A percentile compares a stretch with the other conserved stretches of the same genome.
Conservation (phyloP, 2,113 vertebrate species). For the Arvicanthis niloticus region DNA sequence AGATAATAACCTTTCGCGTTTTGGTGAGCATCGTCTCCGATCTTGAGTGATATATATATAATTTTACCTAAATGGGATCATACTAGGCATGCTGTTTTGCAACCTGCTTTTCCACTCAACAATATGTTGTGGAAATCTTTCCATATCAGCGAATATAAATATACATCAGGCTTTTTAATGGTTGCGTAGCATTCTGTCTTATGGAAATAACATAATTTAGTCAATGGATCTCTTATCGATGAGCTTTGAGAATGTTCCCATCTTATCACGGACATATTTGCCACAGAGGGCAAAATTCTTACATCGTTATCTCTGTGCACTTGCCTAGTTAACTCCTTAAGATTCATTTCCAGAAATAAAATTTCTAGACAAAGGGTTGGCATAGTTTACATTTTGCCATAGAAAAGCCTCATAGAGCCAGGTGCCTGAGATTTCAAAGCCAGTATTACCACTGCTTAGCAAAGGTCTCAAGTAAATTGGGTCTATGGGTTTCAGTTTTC, state of each 20-base stretch:
- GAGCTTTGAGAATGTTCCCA: constrained; percentile 33
- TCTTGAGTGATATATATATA: constrained; percentile 81
- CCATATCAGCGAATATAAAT: constrained; percentile 81
- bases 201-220: constrained; percentile 57
- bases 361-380: constrained; percentile 58
- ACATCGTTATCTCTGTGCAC: not conserved
- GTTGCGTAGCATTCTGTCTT: constrained; percentile 75
- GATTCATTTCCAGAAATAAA: constrained; percentile 45
- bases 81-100: constrained; percentile 80
- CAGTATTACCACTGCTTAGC: not conserved
- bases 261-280: constrained; percentile 31
- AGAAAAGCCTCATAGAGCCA: not conserved
- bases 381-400: constrained; percentile 29
- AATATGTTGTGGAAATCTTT: constrained; percentile 82
- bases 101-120: constrained; percentile 80
- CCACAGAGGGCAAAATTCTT: constrained; percentile 2
- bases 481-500: constrained; percentile 44
- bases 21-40: constrained; percentile 66
- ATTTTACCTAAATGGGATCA: constrained; percentile 81
- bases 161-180: constrained; percentile 80
- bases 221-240: constrained; percentile 52
- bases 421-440: not conserved
- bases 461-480: not conserved
- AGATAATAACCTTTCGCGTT: constrained; percentile 76
- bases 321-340: constrained; percentile 62